Evolutionary conservation across 2,888 invertebrate genomes (phyloP).

Genomic region (Diaperis boleti): DNA sequence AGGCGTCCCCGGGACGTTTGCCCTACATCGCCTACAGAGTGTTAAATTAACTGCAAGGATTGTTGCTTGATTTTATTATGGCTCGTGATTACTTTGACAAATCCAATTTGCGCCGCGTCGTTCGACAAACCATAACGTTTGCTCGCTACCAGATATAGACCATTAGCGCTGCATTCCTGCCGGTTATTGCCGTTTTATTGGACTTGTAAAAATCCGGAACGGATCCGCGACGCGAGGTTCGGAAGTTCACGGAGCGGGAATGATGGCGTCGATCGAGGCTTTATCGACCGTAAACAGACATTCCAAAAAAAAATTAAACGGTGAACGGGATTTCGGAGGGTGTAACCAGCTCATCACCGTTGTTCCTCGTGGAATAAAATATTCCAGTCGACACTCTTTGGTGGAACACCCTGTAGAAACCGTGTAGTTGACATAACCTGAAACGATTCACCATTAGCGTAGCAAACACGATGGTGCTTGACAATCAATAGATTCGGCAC

Average conservation of each 20-base stretch:
- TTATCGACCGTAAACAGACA: background rate
- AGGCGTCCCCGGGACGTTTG: slow-evolving; percentile 11
- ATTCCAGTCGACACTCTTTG: no score
- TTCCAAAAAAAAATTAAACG: no score
- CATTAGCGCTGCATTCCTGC: slow-evolving; percentile 36
- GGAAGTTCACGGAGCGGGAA: background rate
- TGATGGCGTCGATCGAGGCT: background rate
- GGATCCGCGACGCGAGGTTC: slow-evolving; percentile 9
- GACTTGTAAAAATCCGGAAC: slow-evolving; percentile 34
- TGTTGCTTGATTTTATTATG: slow-evolving; percentile 36
- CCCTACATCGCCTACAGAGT: slow-evolving; percentile 26
- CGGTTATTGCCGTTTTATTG: slow-evolving; percentile 36
- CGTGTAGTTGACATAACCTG: no score
- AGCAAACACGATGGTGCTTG: no score
- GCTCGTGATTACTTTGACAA: slow-evolving; percentile 39
- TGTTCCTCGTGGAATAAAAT: no score
- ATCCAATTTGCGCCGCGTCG: slow-evolving; percentile 37
- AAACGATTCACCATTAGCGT: no score
- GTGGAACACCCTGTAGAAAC: no score
- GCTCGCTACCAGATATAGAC: slow-evolving; percentile 33
- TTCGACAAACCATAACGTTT: slow-evolving; percentile 40
- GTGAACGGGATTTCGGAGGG: no score
- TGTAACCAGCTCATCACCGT: no score
- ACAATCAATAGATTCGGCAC: no score
- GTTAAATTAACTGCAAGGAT: slow-evolving; percentile 38